Percentiles rank a stretch among this genome's conserved stretches.
Evolutionary conservation across 2,888 invertebrate genomes (phyloP).

Genomic region (Galerucella nymphaeae): DNA sequence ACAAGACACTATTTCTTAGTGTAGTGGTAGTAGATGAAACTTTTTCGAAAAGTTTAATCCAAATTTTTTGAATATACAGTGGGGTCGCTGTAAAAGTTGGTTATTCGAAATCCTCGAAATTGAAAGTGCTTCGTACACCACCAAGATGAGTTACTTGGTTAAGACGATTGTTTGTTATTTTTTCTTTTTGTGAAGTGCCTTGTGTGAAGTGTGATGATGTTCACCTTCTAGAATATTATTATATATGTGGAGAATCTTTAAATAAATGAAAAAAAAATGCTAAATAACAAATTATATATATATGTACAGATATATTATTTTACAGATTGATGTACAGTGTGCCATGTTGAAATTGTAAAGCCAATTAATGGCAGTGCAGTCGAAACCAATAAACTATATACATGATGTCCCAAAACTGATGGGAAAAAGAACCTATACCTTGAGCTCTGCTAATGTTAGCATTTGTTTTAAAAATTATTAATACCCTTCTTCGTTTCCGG

Average conservation of each 20-base stretch:
- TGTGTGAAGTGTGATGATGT: conserved; percentile 45
- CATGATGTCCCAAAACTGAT: conserved; percentile 35
- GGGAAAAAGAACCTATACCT: no score
- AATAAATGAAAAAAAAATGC: conserved; percentile 54
- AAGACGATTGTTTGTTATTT: conserved; percentile 54
- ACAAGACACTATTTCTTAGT: no score
- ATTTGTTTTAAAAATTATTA: no score
- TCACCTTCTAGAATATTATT: conserved; percentile 57
- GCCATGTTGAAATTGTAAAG: conserved; percentile 64
- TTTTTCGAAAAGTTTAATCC: no score
- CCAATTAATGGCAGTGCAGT: conserved; percentile 61
- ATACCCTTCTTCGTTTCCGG: no score
- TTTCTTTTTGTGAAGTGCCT: conserved; percentile 58
- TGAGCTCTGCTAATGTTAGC: no score
- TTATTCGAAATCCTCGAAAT: no score
- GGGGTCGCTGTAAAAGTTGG: no score
- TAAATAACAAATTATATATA: conserved; percentile 56
- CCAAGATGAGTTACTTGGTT: no score
- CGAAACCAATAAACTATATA: conserved; percentile 62
- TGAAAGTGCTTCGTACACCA: no score
- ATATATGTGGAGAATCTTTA: conserved; percentile 58
- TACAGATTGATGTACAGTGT: conserved; percentile 64
- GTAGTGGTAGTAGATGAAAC: no score
- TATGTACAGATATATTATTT: conserved; percentile 62
- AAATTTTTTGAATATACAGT: no score